A percentile compares a stretch with the other conserved stretches of the same genome.
Evolutionary conservation across 2,797 vertebrate species (phyloP).

Genomic region (Simalia tracyae): DNA sequence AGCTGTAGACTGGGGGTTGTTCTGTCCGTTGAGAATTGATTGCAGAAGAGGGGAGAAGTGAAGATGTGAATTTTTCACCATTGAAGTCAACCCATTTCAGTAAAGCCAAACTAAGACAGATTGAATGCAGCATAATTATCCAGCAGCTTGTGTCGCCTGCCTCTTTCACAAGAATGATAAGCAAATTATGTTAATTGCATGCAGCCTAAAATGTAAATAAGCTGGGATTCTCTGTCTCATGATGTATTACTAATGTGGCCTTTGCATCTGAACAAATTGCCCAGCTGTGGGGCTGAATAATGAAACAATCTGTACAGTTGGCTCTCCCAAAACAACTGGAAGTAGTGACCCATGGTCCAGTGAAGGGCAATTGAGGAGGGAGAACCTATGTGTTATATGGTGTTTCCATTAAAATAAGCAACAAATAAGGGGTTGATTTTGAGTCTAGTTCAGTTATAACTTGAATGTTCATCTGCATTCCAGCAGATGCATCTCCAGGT

Average conservation of each 20-base stretch:
- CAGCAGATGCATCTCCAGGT: neutral
- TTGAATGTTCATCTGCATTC: neutral
- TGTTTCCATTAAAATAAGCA: neutral
- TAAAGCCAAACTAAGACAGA: neutral
- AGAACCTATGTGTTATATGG: neutral
- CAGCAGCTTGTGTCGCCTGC: slow-evolving; percentile 9
- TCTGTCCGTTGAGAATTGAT: neutral
- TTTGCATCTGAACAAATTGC: slow-evolving; percentile 26
- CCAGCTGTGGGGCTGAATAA: neutral
- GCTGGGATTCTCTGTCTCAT: neutral
- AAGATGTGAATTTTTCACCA: neutral
- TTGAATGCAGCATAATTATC: neutral
- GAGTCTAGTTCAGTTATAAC: neutral
- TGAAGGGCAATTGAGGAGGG: neutral
- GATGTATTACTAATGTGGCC: slow-evolving; percentile 23
- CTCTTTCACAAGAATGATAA: slow-evolving; percentile 10
- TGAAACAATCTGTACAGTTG: neutral
- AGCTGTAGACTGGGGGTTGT: neutral
- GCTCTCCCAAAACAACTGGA: neutral
- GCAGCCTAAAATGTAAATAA: slow-evolving; percentile 26
- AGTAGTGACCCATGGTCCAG: neutral
- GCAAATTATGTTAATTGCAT: slow-evolving; percentile 35
- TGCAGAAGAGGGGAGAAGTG: neutral
- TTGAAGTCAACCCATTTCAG: neutral
- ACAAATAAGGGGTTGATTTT: neutral